Base-by-base conservation (phyloP, 2,888 invertebrate species). In the Pocota personata region DNA sequence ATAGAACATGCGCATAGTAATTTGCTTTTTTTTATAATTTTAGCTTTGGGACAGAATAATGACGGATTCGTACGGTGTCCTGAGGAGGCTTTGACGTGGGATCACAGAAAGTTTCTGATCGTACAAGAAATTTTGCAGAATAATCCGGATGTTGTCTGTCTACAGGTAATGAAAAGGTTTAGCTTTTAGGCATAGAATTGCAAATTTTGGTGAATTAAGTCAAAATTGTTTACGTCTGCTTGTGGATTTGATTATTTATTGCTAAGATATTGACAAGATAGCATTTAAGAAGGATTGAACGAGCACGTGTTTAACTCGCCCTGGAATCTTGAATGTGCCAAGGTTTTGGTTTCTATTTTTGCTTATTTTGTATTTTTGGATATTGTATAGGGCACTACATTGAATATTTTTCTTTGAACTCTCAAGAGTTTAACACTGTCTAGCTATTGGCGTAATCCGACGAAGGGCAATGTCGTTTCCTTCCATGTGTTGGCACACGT, bases 21-120 rank as follows among this genome's bases (percentile, higher is more conserved):
- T 50, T 75, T 27, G 40, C 40, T 50, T 77, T 80, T 80, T 83
- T 82, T 88, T 88, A 87, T 86, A 87, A 88, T 35, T 93, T 16
- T 89, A 96, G 96, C 95, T 78, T 93, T 96, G 82, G 95, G 96
- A 19, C 93, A 94, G 89, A 94, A 94, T 89, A 95, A 95, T 88
- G 96, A 96, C 91, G 95, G 95, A 89, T 96, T 96, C 91, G 94
- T 95, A 3, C 93, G 94, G 66, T 96, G 96, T 90, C 96, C 96
- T 3, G 93, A 94, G 19, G 95, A 95, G 90, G 96, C 96, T 1
- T 91, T 96, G 79, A 94, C 94, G 55, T 96, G 96, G 96, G 93
- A 94, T 87, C 93, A 93, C 78, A 93, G 96, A 87, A 93, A 95
- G 90, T 95, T 94, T 89, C 93, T 95, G 66, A 94, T 96, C 73